These are phyloP conservation scores for Zeuzera pyrina DNA, from an alignment of 2,888 invertebrate genomes.

Conservation along the genomic window DNA sequence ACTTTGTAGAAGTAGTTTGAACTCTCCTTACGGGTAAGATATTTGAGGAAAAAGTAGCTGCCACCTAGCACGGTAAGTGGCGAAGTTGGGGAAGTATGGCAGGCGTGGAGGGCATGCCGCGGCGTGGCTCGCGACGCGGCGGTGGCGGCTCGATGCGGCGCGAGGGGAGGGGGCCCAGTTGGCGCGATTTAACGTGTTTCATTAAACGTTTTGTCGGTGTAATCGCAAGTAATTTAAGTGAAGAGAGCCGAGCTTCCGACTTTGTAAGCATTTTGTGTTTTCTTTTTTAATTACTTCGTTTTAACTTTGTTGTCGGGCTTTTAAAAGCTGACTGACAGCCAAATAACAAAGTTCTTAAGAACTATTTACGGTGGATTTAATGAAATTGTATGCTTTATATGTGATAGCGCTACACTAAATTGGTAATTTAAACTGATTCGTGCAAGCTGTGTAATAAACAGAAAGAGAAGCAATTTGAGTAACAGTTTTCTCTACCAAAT, in stretches of 20 bases:
- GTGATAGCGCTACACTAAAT: constrained; percentile 39
- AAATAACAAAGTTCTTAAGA: constrained; percentile 68
- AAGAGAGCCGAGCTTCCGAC: constrained; percentile 71
- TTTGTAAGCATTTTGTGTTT: constrained; percentile 73
- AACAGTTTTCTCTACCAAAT: background rate
- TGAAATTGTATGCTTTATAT: constrained; percentile 58
- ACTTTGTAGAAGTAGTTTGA: constrained; percentile 68
- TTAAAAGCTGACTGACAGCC: constrained; percentile 72
- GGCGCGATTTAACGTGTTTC: constrained; percentile 70
- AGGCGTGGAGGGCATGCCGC: constrained; percentile 21
- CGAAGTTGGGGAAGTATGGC: constrained; percentile 60
- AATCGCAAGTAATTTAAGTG: constrained; percentile 73
- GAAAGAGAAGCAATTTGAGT: background rate
- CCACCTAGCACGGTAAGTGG: constrained; percentile 61
- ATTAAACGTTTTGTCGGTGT: constrained; percentile 73
- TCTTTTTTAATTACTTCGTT: constrained; percentile 74
- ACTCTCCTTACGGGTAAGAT: constrained; percentile 70
- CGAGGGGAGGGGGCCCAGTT: constrained; percentile 47
- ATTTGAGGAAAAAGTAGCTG: constrained; percentile 69
- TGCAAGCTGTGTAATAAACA: constrained; percentile 21
- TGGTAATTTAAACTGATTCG: constrained; percentile 29
- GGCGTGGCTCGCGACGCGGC: constrained; percentile 19
- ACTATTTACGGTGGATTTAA: constrained; percentile 65
- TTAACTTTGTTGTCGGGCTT: constrained; percentile 69
- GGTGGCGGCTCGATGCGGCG: constrained; percentile 22